Evolutionary conservation across 2,888 invertebrate species (phyloP).

Genomic region (Ophonus ardosiacus): DNA sequence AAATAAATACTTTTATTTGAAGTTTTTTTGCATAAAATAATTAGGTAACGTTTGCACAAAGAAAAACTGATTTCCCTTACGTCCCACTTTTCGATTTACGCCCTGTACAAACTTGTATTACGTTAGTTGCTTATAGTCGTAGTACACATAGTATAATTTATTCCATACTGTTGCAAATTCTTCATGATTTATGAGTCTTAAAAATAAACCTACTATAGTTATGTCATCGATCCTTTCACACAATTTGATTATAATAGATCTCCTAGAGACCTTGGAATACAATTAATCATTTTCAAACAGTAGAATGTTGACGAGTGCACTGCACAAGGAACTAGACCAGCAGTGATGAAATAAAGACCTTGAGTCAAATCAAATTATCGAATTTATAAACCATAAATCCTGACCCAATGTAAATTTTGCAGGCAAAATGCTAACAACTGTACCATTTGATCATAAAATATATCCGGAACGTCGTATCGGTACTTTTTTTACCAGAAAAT

Average conservation of each 20-base stretch:
- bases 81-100: no score
- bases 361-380: neutral
- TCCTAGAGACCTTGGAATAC: conserved; percentile 1
- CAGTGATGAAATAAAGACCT: neutral
- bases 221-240: conserved; percentile 17
- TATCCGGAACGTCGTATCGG: no score
- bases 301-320: neutral
- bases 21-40: no score
- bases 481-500: no score
- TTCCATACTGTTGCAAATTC: neutral
- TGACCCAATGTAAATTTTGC: neutral
- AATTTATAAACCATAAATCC: neutral
- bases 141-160: neutral
- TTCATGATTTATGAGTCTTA: neutral
- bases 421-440: no score
- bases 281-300: neutral
- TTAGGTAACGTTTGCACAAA: no score
- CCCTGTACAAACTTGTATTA: no score
- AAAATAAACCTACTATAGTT: neutral
- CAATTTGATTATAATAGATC: conserved; percentile 4
- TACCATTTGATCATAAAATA: no score
- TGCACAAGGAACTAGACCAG: neutral
- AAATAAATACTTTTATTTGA: no score
- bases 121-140: neutral
- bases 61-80: no score